phyloP scores from a whole-genome alignment of 2,113 vertebrate species.

The Prionailurus bengalensis region DNA sequence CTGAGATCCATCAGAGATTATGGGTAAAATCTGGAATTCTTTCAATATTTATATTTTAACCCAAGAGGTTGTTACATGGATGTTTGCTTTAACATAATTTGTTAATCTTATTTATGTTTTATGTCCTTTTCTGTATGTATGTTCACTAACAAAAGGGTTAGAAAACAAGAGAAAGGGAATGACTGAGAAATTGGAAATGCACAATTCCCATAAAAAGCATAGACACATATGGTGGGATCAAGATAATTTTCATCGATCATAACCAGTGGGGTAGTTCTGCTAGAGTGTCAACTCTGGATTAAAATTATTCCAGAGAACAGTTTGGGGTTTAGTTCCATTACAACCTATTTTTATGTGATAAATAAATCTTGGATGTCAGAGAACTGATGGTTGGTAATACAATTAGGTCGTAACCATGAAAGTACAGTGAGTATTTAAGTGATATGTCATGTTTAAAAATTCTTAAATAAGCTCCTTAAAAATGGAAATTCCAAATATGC shows the following conservation, averaged over 20 bases:
- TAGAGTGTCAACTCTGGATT: not conserved
- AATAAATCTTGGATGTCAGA: not conserved
- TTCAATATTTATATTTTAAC: not conserved
- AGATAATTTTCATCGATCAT: not conserved
- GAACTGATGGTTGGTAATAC: not conserved
- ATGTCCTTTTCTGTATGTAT: not conserved
- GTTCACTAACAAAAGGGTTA: not conserved
- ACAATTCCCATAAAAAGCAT: not conserved
- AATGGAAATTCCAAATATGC: constrained; percentile 29
- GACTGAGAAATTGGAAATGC: not conserved
- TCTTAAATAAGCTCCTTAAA: constrained; percentile 34
- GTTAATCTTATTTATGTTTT: not conserved
- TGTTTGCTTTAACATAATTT: not conserved
- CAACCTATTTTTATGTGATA: not conserved
- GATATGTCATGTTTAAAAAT: not conserved
- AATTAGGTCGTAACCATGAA: constrained; percentile 32
- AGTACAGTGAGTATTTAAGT: not conserved
- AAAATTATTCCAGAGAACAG: not conserved
- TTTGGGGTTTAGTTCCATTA: not conserved
- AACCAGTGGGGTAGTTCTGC: not conserved
- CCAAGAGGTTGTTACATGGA: not conserved
- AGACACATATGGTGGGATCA: not conserved
- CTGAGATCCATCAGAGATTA: not conserved
- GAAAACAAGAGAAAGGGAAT: not conserved
- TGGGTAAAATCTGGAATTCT: not conserved